phyloP scores from a whole-genome alignment of 1,140 invertebrate genomes.

The Philotrypesis tridentata region DNA sequence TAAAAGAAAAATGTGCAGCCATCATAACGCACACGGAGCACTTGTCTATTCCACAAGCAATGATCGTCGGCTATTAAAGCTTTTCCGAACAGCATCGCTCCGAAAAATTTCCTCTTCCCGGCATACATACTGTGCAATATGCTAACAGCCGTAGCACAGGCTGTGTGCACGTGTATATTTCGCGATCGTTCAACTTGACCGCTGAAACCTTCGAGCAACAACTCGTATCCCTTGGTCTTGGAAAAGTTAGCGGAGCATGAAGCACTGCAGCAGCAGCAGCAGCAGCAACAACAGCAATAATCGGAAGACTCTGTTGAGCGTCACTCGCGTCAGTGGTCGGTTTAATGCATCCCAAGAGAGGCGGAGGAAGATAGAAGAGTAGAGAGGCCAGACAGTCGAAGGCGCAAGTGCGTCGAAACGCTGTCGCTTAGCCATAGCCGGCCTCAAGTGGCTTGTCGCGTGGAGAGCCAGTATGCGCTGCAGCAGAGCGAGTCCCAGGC shows the following conservation, averaged over 20 bases:
- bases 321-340: conserved; percentile 25
- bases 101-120: background rate
- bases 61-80: background rate
- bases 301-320: conserved; percentile 21
- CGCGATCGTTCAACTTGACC: background rate
- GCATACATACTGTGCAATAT: too few relatives aligned
- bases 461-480: background rate
- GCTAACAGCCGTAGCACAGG: background rate
- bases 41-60: background rate
- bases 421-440: background rate
- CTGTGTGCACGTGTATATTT: too few relatives aligned
- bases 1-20: background rate
- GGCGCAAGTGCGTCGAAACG: conserved; percentile 15
- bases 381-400: background rate
- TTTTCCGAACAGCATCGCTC: background rate
- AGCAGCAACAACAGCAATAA: conserved; percentile 28
- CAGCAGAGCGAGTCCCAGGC: background rate
- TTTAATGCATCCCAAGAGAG: conserved; percentile 24
- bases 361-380: background rate
- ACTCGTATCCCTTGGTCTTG: background rate
- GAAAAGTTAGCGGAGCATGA: background rate
- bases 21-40: too few relatives aligned
- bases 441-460: conserved; percentile 19
- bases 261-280: background rate
- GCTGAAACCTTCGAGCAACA: background rate